Conservation (phyloP, 2,113 vertebrate genomes). For the Microtus ochrogaster region DNA sequence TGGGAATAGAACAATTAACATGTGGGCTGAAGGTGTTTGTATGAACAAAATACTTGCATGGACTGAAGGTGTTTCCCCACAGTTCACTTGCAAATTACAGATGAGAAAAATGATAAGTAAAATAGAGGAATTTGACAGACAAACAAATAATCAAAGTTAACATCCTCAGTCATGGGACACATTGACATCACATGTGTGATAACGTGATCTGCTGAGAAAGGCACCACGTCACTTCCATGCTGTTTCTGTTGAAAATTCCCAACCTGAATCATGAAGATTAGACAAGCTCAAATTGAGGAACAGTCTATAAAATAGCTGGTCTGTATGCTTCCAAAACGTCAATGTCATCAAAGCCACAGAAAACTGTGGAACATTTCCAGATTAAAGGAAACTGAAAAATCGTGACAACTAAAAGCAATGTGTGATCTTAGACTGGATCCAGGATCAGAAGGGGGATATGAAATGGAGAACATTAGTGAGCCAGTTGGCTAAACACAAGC, state of each 20-base stretch:
- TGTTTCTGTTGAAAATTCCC: slow-evolving; percentile 30
- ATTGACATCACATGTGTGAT: not conserved
- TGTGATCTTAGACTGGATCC: slow-evolving; percentile 12
- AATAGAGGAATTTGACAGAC: not conserved
- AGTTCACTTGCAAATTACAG: not conserved
- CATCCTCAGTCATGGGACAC: not conserved
- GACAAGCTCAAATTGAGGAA: not conserved
- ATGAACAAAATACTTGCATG: not conserved
- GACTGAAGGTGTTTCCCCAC: slow-evolving; percentile 15
- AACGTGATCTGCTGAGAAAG: not conserved
- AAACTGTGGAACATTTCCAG: slow-evolving; percentile 42
- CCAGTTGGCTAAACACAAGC: slow-evolving; percentile 8
- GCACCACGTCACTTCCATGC: not conserved
- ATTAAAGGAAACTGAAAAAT: slow-evolving; percentile 57
- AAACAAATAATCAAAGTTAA: slow-evolving; percentile 48
- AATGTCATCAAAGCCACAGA: slow-evolving; percentile 34
- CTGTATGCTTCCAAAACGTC: slow-evolving; percentile 44
- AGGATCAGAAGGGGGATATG: not conserved
- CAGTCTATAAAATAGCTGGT: slow-evolving; percentile 27
- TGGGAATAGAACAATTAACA: not conserved
- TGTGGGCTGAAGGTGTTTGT: not conserved
- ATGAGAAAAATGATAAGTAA: not conserved
- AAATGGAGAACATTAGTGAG: not conserved
- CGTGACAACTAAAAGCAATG: slow-evolving; percentile 37
- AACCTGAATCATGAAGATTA: slow-evolving; percentile 39